phyloP scores from a whole-genome alignment of 2,797 vertebrate genomes.

The Phrynocephalus vlangalii region DNA sequence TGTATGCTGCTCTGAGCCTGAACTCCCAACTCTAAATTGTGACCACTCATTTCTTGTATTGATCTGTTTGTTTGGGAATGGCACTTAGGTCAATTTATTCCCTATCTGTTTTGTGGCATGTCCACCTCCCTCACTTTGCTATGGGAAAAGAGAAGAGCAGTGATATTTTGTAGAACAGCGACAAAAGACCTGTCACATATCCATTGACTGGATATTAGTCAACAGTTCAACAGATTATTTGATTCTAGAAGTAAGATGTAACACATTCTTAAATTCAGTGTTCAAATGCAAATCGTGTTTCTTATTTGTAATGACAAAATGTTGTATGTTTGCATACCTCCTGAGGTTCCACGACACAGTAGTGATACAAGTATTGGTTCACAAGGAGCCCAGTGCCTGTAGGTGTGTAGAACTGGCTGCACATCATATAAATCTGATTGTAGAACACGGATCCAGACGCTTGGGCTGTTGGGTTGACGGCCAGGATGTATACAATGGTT shows the following conservation, averaged over 20 bases:
- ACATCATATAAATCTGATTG: slow-evolving; percentile 82
- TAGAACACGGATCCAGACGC: slow-evolving; percentile 81
- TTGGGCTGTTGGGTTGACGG: slow-evolving; percentile 89
- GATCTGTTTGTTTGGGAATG: background rate
- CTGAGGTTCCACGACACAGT: slow-evolving; percentile 93
- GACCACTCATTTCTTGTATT: background rate
- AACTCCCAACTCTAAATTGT: background rate
- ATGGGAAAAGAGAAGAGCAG: background rate
- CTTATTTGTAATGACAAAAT: background rate
- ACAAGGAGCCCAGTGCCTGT: slow-evolving; percentile 69
- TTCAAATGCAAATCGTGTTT: slow-evolving; percentile 7
- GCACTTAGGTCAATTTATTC: background rate
- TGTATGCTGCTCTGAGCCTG: background rate
- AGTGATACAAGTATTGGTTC: slow-evolving; percentile 93
- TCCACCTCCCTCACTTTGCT: background rate
- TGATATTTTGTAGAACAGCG: background rate
- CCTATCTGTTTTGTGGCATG: background rate
- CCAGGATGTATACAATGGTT: slow-evolving; percentile 88
- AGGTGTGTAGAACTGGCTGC: slow-evolving; percentile 82
- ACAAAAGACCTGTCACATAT: background rate
- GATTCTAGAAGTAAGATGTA: background rate
- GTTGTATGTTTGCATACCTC: slow-evolving; percentile 79
- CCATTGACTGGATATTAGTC: too few species aligned
- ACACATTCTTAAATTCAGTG: background rate
- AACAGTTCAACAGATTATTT: too few species aligned